Evolutionary conservation across 2,888 invertebrate genomes (phyloP).

Genomic region (Troides oblongomaculatus): DNA sequence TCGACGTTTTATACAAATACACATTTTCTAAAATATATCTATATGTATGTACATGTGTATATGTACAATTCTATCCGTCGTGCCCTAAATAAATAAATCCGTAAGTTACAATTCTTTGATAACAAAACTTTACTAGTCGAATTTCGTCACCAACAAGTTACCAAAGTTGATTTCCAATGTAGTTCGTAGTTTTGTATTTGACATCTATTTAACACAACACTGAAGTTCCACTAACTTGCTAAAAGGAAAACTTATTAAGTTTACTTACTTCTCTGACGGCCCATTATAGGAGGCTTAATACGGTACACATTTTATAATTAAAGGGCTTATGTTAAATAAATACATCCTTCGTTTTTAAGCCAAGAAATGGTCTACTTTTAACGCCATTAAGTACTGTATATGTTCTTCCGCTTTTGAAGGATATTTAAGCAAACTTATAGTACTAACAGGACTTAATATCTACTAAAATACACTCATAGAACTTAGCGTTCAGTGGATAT

Average conservation of each 20-base stretch:
- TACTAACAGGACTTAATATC: no score
- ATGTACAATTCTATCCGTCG: no score
- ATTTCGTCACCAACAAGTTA: conserved; percentile 14
- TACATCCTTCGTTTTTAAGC: neutral
- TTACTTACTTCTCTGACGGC: neutral
- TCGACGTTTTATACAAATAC: no score
- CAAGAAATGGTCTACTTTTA: neutral
- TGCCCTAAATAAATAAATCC: neutral
- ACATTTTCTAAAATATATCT: no score
- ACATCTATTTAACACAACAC: conserved; percentile 19
- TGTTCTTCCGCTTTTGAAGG: no score
- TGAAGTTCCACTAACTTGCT: conserved; percentile 1
- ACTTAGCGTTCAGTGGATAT: no score
- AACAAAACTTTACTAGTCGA: conserved; percentile 20
- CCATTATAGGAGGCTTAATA: neutral
- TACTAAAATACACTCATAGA: no score
- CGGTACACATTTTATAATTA: neutral
- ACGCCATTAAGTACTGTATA: no score
- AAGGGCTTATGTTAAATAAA: neutral
- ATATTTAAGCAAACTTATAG: no score
- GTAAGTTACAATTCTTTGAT: neutral
- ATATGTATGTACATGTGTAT: no score
- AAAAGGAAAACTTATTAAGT: conserved; percentile 7
- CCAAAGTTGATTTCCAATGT: conserved; percentile 22
- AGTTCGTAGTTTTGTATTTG: conserved; percentile 4